Percentiles rank a stretch among this genome's conserved stretches.
Evolutionary conservation across 2,797 vertebrate genomes (phyloP).

Genomic region (Hippopotamyrus pictus): DNA sequence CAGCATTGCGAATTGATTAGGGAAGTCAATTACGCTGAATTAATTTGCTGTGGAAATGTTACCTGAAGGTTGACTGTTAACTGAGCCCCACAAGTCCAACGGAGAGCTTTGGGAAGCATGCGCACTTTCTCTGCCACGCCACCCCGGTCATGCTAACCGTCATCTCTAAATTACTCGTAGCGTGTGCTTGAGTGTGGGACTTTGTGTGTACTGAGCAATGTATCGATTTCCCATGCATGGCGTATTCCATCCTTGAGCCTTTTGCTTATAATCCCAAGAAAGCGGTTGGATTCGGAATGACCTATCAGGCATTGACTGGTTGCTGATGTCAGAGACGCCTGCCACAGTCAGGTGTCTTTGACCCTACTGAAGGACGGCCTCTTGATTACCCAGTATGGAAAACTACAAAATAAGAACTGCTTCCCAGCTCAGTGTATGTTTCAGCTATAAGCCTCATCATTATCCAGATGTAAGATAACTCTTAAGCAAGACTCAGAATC

Average conservation of each 20-base stretch:
- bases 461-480: not conserved
- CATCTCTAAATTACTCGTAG: not conserved
- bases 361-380: not conserved
- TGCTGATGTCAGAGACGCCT: not conserved
- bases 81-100: not conserved
- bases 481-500: not conserved
- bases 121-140: not conserved
- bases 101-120: not conserved
- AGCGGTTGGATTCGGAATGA: not conserved
- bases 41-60: constrained; percentile 1
- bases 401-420: not conserved
- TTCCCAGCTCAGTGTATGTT: not conserved
- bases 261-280: not conserved
- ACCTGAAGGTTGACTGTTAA: not conserved
- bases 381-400: not conserved
- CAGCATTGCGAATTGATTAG: not conserved
- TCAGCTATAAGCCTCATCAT: not conserved
- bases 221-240: not conserved
- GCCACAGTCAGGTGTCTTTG: not conserved
- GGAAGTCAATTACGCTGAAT: not conserved
- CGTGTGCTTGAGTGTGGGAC: not conserved
- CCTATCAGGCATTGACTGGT: not conserved
- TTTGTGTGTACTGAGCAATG: not conserved
- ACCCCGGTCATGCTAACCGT: not conserved
- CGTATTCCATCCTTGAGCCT: not conserved